These are phyloP conservation scores for Ctenopoma kingsleyae DNA, from an alignment of 2,797 vertebrate species.

Conservation along the genomic window DNA sequence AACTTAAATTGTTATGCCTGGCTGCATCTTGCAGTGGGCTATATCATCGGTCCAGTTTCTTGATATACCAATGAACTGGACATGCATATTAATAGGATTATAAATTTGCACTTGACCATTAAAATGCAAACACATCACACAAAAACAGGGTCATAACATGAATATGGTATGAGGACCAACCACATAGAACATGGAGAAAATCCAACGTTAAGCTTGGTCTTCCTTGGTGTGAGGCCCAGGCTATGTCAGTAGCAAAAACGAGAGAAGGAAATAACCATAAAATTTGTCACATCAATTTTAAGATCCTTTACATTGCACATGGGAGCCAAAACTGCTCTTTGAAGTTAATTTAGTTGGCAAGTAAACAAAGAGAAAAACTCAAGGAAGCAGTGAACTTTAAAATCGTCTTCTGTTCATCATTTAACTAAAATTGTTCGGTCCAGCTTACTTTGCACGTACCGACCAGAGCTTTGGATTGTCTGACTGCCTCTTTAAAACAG, in stretches of 20 bases:
- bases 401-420: slow-evolving; percentile 37
- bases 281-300: neutral
- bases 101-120: neutral
- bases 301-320: neutral
- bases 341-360: slow-evolving; percentile 24
- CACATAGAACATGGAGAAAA: neutral
- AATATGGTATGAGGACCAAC: neutral
- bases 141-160: neutral
- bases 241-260: slow-evolving; percentile 3
- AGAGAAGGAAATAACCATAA: neutral
- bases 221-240: neutral
- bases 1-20: neutral
- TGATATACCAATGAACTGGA: neutral
- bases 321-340: slow-evolving; percentile 8
- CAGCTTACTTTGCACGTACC: slow-evolving; percentile 44
- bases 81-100: neutral
- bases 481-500: slow-evolving; percentile 56
- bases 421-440: slow-evolving; percentile 60
- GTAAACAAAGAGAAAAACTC: slow-evolving; percentile 38
- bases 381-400: slow-evolving; percentile 19
- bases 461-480: slow-evolving; percentile 44
- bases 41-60: neutral
- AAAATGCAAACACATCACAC: slow-evolving; percentile 1
- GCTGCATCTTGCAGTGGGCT: neutral
- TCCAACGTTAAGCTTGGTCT: slow-evolving; percentile 4